These are phyloP conservation scores for Manis javanica DNA, from an alignment of 2,797 vertebrate species.

Conservation along the genomic window DNA sequence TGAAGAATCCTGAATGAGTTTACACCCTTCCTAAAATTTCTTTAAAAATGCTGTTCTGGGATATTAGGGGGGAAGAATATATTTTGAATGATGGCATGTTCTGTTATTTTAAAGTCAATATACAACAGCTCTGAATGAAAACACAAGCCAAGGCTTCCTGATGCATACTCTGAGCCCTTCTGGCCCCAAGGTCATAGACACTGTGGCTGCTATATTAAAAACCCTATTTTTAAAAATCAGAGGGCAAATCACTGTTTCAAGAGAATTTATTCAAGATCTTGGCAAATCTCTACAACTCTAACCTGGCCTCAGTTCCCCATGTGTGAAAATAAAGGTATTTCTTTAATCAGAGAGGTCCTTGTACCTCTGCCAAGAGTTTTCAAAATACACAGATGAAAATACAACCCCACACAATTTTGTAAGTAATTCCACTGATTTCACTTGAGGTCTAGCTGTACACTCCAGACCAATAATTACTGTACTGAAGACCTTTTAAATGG, in stretches of 20 bases:
- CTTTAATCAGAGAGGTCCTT: not conserved
- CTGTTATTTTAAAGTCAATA: conserved; percentile 83
- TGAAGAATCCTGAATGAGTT: conserved; percentile 85
- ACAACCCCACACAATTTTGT: not conserved
- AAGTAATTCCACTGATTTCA: not conserved
- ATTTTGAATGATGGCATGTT: conserved; percentile 80
- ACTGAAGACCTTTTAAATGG: not conserved
- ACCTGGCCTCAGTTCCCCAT: not conserved
- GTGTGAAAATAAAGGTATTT: not conserved
- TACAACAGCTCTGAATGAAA: conserved; percentile 53
- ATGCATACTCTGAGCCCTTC: not conserved
- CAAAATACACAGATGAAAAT: not conserved
- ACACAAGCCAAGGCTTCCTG: not conserved
- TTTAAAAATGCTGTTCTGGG: conserved; percentile 86
- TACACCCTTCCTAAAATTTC: conserved; percentile 88
- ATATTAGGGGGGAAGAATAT: conserved; percentile 81
- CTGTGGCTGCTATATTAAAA: not conserved
- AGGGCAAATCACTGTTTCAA: not conserved
- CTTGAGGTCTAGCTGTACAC: not conserved
- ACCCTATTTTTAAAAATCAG: not conserved
- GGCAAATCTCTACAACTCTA: not conserved
- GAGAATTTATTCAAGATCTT: conserved; percentile 17
- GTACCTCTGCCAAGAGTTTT: not conserved
- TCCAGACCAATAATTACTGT: not conserved
- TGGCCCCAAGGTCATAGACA: not conserved